Evolutionary conservation across 1,140 invertebrate genomes (phyloP).

Genomic region (Lysiphlebus fabarum): DNA sequence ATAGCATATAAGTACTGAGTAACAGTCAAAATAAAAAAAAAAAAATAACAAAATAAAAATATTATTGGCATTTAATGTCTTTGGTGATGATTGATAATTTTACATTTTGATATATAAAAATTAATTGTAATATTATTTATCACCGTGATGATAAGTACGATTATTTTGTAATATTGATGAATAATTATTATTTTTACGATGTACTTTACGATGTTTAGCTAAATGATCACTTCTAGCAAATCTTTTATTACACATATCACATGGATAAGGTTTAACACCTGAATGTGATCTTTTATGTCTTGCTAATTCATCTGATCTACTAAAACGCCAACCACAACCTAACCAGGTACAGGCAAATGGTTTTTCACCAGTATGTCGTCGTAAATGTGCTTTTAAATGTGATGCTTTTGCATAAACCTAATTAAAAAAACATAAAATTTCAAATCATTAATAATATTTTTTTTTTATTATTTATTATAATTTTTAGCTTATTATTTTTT

Average conservation of each 20-base stretch:
- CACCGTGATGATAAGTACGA: constrained; percentile 35
- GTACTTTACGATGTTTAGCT: constrained; percentile 85
- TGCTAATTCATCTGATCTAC: constrained; percentile 88
- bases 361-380: constrained; percentile 92
- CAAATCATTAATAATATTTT: constrained; percentile 20
- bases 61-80: too few relatives aligned
- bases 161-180: constrained; percentile 37
- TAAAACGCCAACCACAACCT: constrained; percentile 92
- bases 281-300: constrained; percentile 78
- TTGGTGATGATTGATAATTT: neutral
- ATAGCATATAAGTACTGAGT: too few relatives aligned
- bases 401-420: constrained; percentile 88
- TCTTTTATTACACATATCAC: constrained; percentile 76
- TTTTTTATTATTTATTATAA: constrained; percentile 1
- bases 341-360: constrained; percentile 88
- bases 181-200: constrained; percentile 59
- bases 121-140: constrained; percentile 38
- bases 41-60: too few relatives aligned
- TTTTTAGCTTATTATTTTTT: neutral
- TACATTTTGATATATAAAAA: constrained; percentile 25
- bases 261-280: constrained; percentile 83
- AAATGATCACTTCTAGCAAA: constrained; percentile 89
- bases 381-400: constrained; percentile 88
- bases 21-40: too few relatives aligned
- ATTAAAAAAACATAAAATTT: constrained; percentile 11